phyloP scores from a whole-genome alignment of 2,888 invertebrate species.

The Caenorhabditis drosophilae region DNA sequence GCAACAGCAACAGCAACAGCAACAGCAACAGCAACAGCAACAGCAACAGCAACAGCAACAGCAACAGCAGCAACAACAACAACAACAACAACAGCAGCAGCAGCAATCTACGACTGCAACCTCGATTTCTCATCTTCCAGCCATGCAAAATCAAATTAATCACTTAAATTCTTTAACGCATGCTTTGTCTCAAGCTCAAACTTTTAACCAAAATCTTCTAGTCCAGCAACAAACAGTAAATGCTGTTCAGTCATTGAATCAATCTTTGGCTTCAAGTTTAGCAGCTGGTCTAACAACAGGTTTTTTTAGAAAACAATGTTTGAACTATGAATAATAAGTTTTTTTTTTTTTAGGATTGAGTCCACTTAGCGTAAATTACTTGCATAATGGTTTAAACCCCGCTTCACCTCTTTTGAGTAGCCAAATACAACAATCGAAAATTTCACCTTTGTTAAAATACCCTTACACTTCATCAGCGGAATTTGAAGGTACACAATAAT shows the following conservation, averaged over 20 bases:
- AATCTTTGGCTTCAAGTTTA: constrained; percentile 43
- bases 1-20: no score
- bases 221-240: constrained; percentile 28
- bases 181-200: constrained; percentile 25
- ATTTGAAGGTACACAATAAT: constrained; percentile 37
- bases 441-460: constrained; percentile 43
- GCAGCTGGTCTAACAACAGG: constrained; percentile 44
- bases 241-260: constrained; percentile 35
- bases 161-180: constrained; percentile 34
- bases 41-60: no score
- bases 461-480: constrained; percentile 37
- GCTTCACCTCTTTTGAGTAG: constrained; percentile 41
- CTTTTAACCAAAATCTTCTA: constrained; percentile 32
- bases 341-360: constrained; percentile 29
- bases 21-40: no score
- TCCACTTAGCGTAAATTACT: constrained; percentile 42
- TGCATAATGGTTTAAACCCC: constrained; percentile 46
- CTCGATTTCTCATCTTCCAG: no score
- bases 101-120: no score
- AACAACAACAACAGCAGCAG: no score
- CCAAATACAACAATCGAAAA: constrained; percentile 31
- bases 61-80: no score
- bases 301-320: background rate
- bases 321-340: background rate
- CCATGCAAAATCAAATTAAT: constrained; percentile 35